Evolutionary conservation across 2,113 vertebrate species (phyloP), one percentile per base, ranked within the genome.

Genomic region (Labeo catla): DNA sequence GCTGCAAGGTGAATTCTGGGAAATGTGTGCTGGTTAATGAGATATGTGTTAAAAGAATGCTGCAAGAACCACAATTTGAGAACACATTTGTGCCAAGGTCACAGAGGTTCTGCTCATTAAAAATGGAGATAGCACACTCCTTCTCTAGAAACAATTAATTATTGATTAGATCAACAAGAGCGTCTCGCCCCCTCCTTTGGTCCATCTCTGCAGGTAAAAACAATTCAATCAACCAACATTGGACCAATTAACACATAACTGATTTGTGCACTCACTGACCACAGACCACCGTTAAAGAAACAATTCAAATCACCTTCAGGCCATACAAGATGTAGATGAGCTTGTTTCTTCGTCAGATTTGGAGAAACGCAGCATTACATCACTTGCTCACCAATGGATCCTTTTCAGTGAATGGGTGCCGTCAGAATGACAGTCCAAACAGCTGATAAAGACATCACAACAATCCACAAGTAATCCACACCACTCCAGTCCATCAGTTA

Each of bases 131-230:
- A 28, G 34, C 57, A 86, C 23, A 80, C 47, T 81, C 83, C 36
- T 23, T 3, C 52, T 39, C 83, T 73, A 39, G 70, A 52, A 78
- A 76, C 61, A 73, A 82, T 83, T 77, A 23, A 89, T 82, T 85
- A 88, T 85, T 79, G 82, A 88, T 83, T 65, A n/a, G 70, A 74
- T 86, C 47, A 87, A 78, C 81, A 77, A 36, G 19, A 76, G 34
- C 12, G 13, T 10, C 1, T 21, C 3, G 8, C 36, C 61, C 13
- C 49, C 39, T 39, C 19, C 3, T 57, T 34, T 47, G 21, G 9
- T 47, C 39, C 43, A 21, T 54, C 61, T 70, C 34, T 80, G 79
- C 45, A 36, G n/a, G 57, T n/a, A 61, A 61, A 61, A n/a, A 61
- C 8, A n/a, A 10, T 11, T 72, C 4, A 72, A 39, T 65, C 19